Base-by-base conservation (phyloP, 2,888 invertebrate species). In the Incurvaria masculella region DNA sequence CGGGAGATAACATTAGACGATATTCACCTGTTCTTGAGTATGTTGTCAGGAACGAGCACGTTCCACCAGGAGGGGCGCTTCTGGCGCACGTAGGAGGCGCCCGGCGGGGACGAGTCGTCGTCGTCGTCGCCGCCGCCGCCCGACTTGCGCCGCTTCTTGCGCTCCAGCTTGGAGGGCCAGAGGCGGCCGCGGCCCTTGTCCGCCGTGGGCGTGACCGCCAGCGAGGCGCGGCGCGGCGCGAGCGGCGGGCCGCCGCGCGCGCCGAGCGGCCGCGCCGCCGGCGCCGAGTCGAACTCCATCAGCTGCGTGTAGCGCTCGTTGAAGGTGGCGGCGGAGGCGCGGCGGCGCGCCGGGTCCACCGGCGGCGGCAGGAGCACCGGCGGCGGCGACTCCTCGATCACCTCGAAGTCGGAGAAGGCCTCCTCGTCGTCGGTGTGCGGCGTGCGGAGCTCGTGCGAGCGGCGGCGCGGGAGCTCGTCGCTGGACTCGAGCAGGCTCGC, bases 21-120 rank as follows among this genome's bases (percentile, higher is more conserved):
- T 44, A 55, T 75, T 62, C 60, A 88, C 87, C 87, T 88, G 76
- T 83, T 79, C 57, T 83, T 84, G 51, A 82, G 79, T 80, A 83
- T 82, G 61, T 85, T 86, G 59, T 92, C 91, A 45, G 89, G 87
- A 42, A 88, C 87, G 65, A 92, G 91, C 54, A 91, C 89, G 67
- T 91, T 91, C 92, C 92, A 93, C 92, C 92, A 93, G 38, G 91
- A 91, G 38, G 87, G 86, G 52, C 91, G 79, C 66, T 91, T 91
- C 66, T 89, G 85, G 21, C 86, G 73, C 38, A 78, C 72, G 61
- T 79, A 82, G 62, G 27, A 69, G 52, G 59, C 67, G 56, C 65
- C 78, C 57, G 64, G 64, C 52, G 75, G 75, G 53, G 61, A 65
- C 59, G 72, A 75, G 44, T 71, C 69, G 49, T 80, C 76, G 19